Conservation (phyloP, 2,797 vertebrate genomes). For the Sylvilagus floridanus region DNA sequence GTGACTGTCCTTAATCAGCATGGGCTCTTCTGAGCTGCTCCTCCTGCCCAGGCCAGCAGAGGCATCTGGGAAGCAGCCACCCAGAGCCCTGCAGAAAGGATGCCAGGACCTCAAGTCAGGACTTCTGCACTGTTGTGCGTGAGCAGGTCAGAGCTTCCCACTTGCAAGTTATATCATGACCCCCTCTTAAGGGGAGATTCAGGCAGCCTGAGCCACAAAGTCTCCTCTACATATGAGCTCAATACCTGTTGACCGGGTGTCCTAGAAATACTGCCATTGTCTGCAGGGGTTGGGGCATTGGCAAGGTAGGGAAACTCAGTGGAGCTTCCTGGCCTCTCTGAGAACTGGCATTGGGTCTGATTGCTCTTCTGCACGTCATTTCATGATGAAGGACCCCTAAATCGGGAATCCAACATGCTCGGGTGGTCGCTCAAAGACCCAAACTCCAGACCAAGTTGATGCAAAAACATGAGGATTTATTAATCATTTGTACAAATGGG, state of each 20-base stretch:
- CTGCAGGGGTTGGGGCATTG: background rate
- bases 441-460: too few relatives aligned
- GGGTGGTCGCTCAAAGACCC: too few relatives aligned
- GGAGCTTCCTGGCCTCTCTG: background rate
- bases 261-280: background rate
- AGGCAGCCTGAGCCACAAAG: background rate
- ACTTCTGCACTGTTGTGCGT: background rate
- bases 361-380: background rate
- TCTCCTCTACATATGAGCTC: background rate
- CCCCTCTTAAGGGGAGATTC: too few relatives aligned
- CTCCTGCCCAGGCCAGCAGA: slow-evolving; percentile 50
- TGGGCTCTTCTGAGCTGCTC: slow-evolving; percentile 65
- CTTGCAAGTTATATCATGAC: background rate
- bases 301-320: background rate
- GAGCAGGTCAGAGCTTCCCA: background rate
- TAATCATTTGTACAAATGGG: too few relatives aligned
- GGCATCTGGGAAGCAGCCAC: background rate
- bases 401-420: too few relatives aligned
- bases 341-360: background rate
- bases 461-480: too few relatives aligned
- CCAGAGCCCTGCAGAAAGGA: background rate
- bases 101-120: background rate
- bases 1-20: slow-evolving; percentile 80
- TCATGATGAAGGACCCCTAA: too few relatives aligned
- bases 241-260: background rate